Evolutionary conservation across 2,888 invertebrate species (phyloP), one percentile per base, ranked within the genome.

Genomic region (Camponotus fellah): DNA sequence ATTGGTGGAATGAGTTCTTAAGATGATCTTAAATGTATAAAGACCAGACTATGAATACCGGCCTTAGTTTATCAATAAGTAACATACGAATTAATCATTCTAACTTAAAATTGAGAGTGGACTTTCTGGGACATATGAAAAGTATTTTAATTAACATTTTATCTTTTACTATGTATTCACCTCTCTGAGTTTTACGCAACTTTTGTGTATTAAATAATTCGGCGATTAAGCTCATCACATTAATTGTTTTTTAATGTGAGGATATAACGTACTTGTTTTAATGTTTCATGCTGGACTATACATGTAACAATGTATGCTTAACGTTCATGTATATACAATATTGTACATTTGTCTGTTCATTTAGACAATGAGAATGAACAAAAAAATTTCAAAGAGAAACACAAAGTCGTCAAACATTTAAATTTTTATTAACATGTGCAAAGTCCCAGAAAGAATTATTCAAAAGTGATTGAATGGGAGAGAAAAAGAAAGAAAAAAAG

Each of bases 371-470:
- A 40, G 21, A 49, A 40, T 40, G n/a, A 14, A 65, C 14, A 46
- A 49, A 68, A 68, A 46, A 32, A 26, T 43, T 32, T 32, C 40
- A 40, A 62, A 49, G 37, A 77, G 26, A 77, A 77, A 53, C 6
- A 53, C n/a, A 53, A 32, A 40, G 26, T 69, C 77, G 69, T 77
- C 26, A 81, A 81, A 77, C 40, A 76, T 76, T 64, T 76, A 81
- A 43, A 26, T 79, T 77, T 65, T 76, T 62, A 81, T 81, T 79
- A 75, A 56, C 40, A n/a, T 77, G 77, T 32, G 56, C 72, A 79
- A 71, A 79, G 58, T 58, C 17, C 58, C 58, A 58, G 58, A 79
- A 79, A 46, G 17, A 71, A 79, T 79, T 79, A 79, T 79, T 79
- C 58, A 71, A 79, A 82, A 26, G 12, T 32, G 26, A 43, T 65